phyloP scores from a whole-genome alignment of 1,140 invertebrate species.

The Glomeris maerens region DNA sequence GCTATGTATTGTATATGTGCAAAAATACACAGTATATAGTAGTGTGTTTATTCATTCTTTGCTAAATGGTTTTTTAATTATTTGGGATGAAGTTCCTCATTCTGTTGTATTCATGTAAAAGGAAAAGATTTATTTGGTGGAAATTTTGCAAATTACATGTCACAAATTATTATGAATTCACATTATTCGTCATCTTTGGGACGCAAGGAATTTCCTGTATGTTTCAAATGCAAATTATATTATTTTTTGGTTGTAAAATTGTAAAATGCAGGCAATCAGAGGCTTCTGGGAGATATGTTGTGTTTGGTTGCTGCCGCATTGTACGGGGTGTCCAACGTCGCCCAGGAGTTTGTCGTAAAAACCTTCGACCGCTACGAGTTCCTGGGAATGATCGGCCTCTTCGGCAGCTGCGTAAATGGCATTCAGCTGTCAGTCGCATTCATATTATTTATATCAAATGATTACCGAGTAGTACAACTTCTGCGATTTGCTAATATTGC shows the following conservation, averaged over 20 bases:
- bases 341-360: constrained; percentile 69
- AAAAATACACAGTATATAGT: too few species aligned
- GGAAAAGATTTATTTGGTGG: too few species aligned
- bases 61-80: too few species aligned
- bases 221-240: neutral
- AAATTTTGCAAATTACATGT: too few species aligned
- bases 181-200: too few species aligned
- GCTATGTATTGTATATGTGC: too few species aligned
- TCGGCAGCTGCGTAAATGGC: constrained; percentile 61
- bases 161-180: too few species aligned
- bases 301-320: constrained; percentile 63
- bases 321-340: constrained; percentile 65
- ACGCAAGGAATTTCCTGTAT: constrained; percentile 4
- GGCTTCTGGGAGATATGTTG: constrained; percentile 66
- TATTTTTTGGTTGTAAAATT: constrained; percentile 10
- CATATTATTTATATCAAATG: neutral
- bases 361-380: constrained; percentile 64
- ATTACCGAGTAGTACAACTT: neutral
- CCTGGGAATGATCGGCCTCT: constrained; percentile 68
- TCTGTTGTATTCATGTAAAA: too few species aligned
- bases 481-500: constrained; percentile 18
- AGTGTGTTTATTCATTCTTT: too few species aligned
- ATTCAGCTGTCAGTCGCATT: constrained; percentile 52
- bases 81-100: too few species aligned
- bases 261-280: constrained; percentile 50